These are phyloP conservation scores for Hetaerina americana DNA, from an alignment of 1,140 invertebrate species.

Conservation along the genomic window DNA sequence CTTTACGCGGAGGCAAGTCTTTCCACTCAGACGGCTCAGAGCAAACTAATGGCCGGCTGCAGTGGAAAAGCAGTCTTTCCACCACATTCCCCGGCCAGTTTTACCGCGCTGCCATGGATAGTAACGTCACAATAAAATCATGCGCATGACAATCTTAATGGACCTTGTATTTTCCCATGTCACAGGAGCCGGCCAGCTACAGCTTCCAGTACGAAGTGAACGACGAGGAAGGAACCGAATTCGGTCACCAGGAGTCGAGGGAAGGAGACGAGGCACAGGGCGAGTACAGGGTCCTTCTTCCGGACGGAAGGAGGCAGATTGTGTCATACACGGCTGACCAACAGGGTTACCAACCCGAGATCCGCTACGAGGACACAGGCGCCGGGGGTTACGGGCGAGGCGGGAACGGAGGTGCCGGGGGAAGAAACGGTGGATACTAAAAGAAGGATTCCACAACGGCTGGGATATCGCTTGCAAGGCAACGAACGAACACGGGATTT, in stretches of 20 bases:
- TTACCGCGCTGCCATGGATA: too few relatives aligned
- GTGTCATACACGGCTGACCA: constrained; percentile 15
- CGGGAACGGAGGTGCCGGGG: constrained; percentile 29
- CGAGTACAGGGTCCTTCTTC: constrained; percentile 55
- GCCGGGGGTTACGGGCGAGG: constrained; percentile 24
- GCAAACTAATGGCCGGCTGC: too few relatives aligned
- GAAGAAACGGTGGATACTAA: constrained; percentile 8
- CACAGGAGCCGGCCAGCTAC: constrained; percentile 52
- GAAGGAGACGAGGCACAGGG: constrained; percentile 51
- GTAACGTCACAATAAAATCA: too few relatives aligned
- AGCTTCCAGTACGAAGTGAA: constrained; percentile 59
- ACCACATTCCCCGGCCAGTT: too few relatives aligned
- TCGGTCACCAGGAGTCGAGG: constrained; percentile 53
- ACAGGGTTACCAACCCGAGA: constrained; percentile 30
- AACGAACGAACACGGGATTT: too few relatives aligned
- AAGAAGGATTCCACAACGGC: too few relatives aligned
- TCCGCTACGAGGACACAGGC: constrained; percentile 47
- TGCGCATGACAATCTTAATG: too few relatives aligned
- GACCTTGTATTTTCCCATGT: too few relatives aligned
- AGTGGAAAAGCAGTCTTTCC: too few relatives aligned
- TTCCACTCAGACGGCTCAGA: too few relatives aligned
- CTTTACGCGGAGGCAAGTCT: too few relatives aligned
- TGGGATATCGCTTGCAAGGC: too few relatives aligned
- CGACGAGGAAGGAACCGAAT: constrained; percentile 54
- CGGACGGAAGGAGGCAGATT: constrained; percentile 59